These are phyloP conservation scores for Piscicola geometra DNA, from an alignment of 2,888 invertebrate species.

Conservation along the genomic window DNA sequence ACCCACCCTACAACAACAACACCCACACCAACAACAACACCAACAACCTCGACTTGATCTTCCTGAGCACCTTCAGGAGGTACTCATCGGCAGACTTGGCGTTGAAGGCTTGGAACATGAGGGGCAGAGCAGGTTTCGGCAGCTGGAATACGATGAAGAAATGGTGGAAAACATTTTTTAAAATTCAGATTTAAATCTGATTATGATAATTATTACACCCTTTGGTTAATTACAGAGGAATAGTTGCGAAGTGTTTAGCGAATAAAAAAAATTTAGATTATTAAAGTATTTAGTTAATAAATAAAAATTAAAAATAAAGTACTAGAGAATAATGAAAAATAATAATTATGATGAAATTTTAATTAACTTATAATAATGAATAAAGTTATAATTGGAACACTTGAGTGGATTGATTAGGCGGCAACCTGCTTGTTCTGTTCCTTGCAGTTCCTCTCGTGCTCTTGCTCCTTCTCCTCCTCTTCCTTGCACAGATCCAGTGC, in stretches of 20 bases:
- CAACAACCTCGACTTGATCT: slow-evolving; percentile 73
- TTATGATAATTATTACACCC: neutral
- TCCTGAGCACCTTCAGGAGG: slow-evolving; percentile 71
- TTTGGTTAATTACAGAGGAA: neutral
- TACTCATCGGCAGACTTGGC: slow-evolving; percentile 70
- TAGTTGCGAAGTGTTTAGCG: no score
- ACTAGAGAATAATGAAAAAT: no score
- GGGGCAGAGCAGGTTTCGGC: slow-evolving; percentile 64
- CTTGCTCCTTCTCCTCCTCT: slow-evolving; percentile 57
- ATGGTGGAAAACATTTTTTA: neutral
- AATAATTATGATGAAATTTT: neutral
- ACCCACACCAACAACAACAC: no score
- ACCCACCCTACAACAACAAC: no score
- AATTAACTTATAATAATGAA: neutral
- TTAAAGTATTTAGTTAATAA: no score
- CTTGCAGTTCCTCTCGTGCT: slow-evolving; percentile 53
- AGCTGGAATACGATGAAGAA: slow-evolving; percentile 46
- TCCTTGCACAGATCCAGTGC: slow-evolving; percentile 65
- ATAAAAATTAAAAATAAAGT: no score
- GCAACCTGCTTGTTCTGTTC: slow-evolving; percentile 21
- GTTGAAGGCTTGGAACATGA: slow-evolving; percentile 75
- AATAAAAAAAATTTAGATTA: no score
- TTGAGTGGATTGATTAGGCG: neutral
- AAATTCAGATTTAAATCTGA: neutral
- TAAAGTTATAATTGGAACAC: neutral